A percentile compares a stretch with the other conserved stretches of the same genome.
These are phyloP conservation scores for Trichopria drosophilae DNA, from an alignment of 2,888 invertebrate species.

Conservation along the genomic window DNA sequence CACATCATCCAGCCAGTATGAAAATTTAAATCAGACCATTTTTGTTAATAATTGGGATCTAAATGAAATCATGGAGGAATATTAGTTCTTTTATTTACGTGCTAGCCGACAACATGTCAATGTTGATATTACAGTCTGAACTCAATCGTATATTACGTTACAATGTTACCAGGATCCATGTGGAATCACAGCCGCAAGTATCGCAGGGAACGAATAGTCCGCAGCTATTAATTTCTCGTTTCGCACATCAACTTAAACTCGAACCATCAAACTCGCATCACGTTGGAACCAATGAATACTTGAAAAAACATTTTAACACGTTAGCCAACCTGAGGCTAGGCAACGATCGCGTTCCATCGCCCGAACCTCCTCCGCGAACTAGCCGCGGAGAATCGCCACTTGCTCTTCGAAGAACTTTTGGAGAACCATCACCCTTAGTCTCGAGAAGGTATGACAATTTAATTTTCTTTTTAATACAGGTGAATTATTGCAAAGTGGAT, in stretches of 20 bases:
- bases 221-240: slow-evolving; percentile 54
- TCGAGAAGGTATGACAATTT: slow-evolving; percentile 50
- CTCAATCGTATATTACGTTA: too few relatives aligned
- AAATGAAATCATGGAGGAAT: too few relatives aligned
- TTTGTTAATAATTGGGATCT: too few relatives aligned
- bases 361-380: slow-evolving; percentile 56
- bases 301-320: slow-evolving; percentile 78
- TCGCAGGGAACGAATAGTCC: slow-evolving; percentile 53
- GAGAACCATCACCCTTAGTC: slow-evolving; percentile 61
- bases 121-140: too few relatives aligned
- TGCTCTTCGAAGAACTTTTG: slow-evolving; percentile 64
- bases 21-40: too few relatives aligned
- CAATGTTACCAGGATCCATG: slow-evolving; percentile 54
- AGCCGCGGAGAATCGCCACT: slow-evolving; percentile 61
- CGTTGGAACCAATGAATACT: slow-evolving; percentile 48
- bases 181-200: slow-evolving; percentile 52
- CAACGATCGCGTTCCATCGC: slow-evolving; percentile 58
- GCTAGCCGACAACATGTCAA: too few relatives aligned
- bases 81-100: too few relatives aligned
- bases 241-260: slow-evolving; percentile 53
- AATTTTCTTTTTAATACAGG: too few relatives aligned
- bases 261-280: slow-evolving; percentile 46
- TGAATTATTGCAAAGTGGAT: too few relatives aligned
- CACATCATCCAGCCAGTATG: too few relatives aligned
- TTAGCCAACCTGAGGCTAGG: slow-evolving; percentile 79